phyloP scores from a whole-genome alignment of 2,113 vertebrate species.

The Brienomyrus longianalis region DNA sequence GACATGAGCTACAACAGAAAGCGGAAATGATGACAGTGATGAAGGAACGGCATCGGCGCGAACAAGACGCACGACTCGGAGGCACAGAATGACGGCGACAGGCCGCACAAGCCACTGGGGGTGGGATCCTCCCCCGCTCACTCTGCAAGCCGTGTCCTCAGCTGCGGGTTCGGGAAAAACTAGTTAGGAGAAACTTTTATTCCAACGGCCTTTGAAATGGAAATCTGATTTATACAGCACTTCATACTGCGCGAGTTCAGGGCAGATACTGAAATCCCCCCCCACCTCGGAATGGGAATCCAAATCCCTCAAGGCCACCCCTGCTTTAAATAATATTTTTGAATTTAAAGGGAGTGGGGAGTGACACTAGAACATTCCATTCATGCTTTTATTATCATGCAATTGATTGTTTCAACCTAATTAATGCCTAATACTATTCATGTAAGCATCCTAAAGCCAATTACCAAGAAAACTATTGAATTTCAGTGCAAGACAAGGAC shows the following conservation, averaged over 20 bases:
- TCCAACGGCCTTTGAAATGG: constrained; percentile 15
- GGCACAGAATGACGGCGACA: background rate
- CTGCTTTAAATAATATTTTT: constrained; percentile 6
- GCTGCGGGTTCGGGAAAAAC: constrained; percentile 6
- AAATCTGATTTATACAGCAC: constrained; percentile 20
- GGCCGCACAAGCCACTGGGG: background rate
- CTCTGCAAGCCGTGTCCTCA: constrained; percentile 10
- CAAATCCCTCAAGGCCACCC: background rate
- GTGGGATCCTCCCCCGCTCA: background rate
- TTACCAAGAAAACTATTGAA: background rate
- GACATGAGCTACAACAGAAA: background rate
- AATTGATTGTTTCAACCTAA: background rate
- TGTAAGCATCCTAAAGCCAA: background rate
- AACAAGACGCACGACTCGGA: background rate
- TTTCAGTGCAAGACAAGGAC: background rate
- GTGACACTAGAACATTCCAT: background rate
- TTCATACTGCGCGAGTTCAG: background rate
- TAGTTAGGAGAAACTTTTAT: constrained; percentile 14
- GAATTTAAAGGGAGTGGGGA: background rate
- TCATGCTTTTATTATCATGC: background rate
- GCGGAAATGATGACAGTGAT: background rate
- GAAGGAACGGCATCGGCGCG: background rate
- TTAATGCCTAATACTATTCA: background rate
- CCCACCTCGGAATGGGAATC: background rate
- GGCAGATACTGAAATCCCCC: background rate